Base-by-base conservation (phyloP, 37 sponge, comb jelly and placozoan genomes). In the Geodia barretti region DNA sequence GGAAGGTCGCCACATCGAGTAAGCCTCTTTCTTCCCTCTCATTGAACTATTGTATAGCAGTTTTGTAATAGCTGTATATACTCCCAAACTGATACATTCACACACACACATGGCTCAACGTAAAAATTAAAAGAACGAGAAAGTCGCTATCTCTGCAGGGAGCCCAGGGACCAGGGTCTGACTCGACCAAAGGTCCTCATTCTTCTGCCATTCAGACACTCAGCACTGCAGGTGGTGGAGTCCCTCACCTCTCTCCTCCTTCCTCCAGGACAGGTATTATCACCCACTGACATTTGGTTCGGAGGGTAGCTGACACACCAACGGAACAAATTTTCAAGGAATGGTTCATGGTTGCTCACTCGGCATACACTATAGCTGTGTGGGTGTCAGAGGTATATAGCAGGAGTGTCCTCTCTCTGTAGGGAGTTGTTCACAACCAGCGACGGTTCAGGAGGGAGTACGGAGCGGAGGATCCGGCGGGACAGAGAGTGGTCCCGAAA, bases 151-250 rank as follows among this genome's bases (percentile, higher is more conserved):
- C 31, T 60, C 0, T 34, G 4, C 47, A 92, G 93, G 20, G 92
- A 91, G 54, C 30, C 79, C 59, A 76, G 83, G 47, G 99, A 99
- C 39, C 99, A 99, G 69, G 99, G 99, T 17, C 80, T 97, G 32
- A 97, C 95, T 36, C 79, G 99, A 1, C 99, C 99, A 7, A 92
- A 95, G 72, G 91, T 97, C 1, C 86, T 99, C 4, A 79, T 97
- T 24, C 78, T 99, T 25, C 39, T 92, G n/a, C 99, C 99, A 20
- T 99, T 99, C 83, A 84, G 97, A 25, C 85, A 97, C 30, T 63
- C 91, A 30, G 99, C 99, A 20, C 76, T 84, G 11, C 41, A 73
- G 5, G 75, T 80, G 9, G 80, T 97, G 31, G 64, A 86, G 34
- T 78, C 83, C 25, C 39, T 89, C 25, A 80, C 85, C 2, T 84